Conservation (phyloP, 2,797 vertebrate species). For the Vireo griseus region DNA sequence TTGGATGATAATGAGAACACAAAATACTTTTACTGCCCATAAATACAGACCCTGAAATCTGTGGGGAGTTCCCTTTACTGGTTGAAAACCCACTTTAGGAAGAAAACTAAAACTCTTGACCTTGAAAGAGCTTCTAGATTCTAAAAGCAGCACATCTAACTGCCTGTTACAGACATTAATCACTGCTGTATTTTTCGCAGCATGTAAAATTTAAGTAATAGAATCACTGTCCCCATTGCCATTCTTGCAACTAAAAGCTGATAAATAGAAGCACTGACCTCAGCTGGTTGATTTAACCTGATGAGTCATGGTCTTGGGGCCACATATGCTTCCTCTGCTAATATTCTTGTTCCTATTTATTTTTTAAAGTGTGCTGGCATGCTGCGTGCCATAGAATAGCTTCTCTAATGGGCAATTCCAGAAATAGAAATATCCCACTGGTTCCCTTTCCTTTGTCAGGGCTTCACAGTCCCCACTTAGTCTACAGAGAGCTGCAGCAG, state of each 20-base stretch:
- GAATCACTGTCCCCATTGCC: slow-evolving; percentile 5
- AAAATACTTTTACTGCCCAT: background rate
- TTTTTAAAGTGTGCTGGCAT: slow-evolving; percentile 33
- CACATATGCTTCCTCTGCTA: slow-evolving; percentile 50
- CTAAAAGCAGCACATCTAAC: slow-evolving; percentile 8
- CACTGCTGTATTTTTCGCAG: background rate
- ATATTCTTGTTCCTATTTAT: slow-evolving; percentile 53
- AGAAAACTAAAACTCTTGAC: slow-evolving; percentile 33
- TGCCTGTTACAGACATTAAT: slow-evolving; percentile 39
- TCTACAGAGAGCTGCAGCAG: background rate
- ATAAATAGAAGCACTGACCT: slow-evolving; percentile 64
- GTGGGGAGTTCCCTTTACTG: background rate
- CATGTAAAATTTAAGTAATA: slow-evolving; percentile 60
- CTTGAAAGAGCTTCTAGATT: slow-evolving; percentile 44
- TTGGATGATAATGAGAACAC: background rate
- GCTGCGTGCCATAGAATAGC: slow-evolving; percentile 17
- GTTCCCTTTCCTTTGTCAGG: slow-evolving; percentile 12
- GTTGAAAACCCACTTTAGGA: slow-evolving; percentile 8
- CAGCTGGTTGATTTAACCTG: slow-evolving; percentile 52
- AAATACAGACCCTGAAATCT: background rate
- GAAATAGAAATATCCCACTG: slow-evolving; percentile 60
- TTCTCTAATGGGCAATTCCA: slow-evolving; percentile 58
- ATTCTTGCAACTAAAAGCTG: slow-evolving; percentile 34
- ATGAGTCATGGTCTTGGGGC: slow-evolving; percentile 57
- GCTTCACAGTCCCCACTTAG: background rate